phyloP scores from a whole-genome alignment of 2,797 vertebrate species.

The Crypturellus tataupa region DNA sequence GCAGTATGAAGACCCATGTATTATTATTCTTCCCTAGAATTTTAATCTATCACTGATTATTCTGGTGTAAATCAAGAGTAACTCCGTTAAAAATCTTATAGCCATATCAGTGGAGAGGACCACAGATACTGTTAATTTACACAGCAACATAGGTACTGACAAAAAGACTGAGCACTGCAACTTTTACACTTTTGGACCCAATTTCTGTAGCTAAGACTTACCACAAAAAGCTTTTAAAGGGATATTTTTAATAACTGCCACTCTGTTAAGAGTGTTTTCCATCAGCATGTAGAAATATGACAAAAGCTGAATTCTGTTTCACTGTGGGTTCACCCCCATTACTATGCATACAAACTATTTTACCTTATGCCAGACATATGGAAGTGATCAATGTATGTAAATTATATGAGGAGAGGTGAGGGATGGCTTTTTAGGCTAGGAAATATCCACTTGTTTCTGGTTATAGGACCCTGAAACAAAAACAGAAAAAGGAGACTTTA shows the following conservation, averaged over 20 bases:
- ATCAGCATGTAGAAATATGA: slow-evolving; percentile 51
- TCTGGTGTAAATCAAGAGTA: slow-evolving; percentile 25
- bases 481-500: slow-evolving; percentile 43
- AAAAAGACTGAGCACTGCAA: slow-evolving; percentile 28
- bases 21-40: neutral
- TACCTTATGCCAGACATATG: slow-evolving; percentile 82
- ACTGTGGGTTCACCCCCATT: slow-evolving; percentile 71
- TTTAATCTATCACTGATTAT: neutral
- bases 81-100: neutral
- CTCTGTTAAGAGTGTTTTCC: slow-evolving; percentile 43
- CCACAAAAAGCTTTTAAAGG: slow-evolving; percentile 54
- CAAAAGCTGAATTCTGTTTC: slow-evolving; percentile 77
- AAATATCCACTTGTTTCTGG: slow-evolving; percentile 68
- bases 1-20: neutral
- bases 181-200: slow-evolving; percentile 1
- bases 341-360: slow-evolving; percentile 78
- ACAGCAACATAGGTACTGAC: slow-evolving; percentile 61
- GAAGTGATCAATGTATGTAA: slow-evolving; percentile 81
- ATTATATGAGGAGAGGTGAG: slow-evolving; percentile 79
- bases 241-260: slow-evolving; percentile 59
- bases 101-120: neutral
- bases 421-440: slow-evolving; percentile 64
- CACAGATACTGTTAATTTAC: slow-evolving; percentile 39
- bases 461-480: slow-evolving; percentile 70
- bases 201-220: slow-evolving; percentile 50